Evolutionary conservation across 1,140 invertebrate genomes (phyloP).

Genomic region (Drosophila insularis): DNA sequence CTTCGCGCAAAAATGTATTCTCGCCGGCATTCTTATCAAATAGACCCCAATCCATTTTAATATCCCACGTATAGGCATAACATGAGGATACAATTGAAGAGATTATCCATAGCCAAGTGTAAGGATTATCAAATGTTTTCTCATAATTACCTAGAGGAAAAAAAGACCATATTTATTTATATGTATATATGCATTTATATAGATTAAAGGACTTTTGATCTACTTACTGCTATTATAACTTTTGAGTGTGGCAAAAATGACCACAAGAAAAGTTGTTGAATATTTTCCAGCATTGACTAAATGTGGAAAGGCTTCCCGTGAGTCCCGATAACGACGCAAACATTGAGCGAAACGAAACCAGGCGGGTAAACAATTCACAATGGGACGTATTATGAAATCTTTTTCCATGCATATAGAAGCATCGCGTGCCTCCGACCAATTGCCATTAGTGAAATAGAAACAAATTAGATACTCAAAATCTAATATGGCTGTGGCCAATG

Average conservation of each 20-base stretch:
- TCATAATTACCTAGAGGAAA: conserved; percentile 84
- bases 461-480: conserved; percentile 97
- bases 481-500: conserved; percentile 92
- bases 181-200: too few relatives aligned
- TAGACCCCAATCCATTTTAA: conserved; percentile 99
- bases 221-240: conserved; percentile 86
- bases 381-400: conserved; percentile 87
- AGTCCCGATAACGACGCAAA: conserved; percentile 94
- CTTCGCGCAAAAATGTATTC: conserved; percentile 90
- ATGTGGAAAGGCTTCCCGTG: conserved; percentile 96
- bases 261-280: conserved; percentile 97
- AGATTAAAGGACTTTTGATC: too few relatives aligned
- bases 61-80: conserved; percentile 97
- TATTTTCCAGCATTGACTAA: conserved; percentile 99
- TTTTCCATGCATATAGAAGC: conserved; percentile 86
- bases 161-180: too few relatives aligned
- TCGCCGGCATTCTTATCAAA: conserved; percentile 93
- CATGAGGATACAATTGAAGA: conserved; percentile 90
- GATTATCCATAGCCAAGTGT: conserved; percentile 91
- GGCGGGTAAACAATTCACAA: conserved; percentile 96
- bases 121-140: conserved; percentile 88
- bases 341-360: conserved; percentile 99
- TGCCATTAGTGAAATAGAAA: conserved; percentile 90
- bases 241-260: conserved; percentile 92
- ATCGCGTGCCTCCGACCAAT: conserved; percentile 87